phyloP scores from a whole-genome alignment of 23 tunicate species.

The Trididemnum clinides region DNA sequence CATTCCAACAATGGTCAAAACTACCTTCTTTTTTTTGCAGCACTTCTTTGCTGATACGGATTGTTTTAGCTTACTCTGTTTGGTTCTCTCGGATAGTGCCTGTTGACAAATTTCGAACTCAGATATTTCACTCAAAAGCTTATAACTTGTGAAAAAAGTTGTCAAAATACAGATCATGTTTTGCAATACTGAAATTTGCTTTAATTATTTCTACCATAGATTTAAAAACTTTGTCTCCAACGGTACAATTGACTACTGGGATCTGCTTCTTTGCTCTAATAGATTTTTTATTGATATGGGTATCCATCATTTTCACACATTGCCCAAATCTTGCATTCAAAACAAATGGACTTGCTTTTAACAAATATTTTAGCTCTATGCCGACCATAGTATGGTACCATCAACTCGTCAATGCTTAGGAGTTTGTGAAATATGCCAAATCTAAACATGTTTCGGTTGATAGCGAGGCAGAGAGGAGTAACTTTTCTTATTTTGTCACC shows the following conservation, averaged over 20 bases:
- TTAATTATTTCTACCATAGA: background rate
- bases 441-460: background rate
- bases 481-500: background rate
- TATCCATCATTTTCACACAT: background rate
- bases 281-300: background rate
- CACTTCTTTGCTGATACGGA: background rate
- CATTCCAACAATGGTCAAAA: background rate
- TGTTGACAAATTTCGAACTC: background rate
- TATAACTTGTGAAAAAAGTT: background rate
- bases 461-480: background rate
- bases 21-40: background rate
- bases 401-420: background rate
- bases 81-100: background rate
- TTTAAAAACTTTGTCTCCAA: background rate
- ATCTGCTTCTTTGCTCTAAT: background rate
- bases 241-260: background rate
- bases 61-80: background rate
- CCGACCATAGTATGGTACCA: background rate
- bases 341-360: background rate
- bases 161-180: slow-evolving; percentile 1
- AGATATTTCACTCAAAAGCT: background rate
- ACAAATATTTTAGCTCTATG: background rate
- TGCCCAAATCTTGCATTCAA: background rate
- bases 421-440: slow-evolving; percentile 2
- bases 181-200: background rate